These are phyloP conservation scores for Nyctalus aviator DNA, from an alignment of 2,797 vertebrate genomes.

Conservation along the genomic window DNA sequence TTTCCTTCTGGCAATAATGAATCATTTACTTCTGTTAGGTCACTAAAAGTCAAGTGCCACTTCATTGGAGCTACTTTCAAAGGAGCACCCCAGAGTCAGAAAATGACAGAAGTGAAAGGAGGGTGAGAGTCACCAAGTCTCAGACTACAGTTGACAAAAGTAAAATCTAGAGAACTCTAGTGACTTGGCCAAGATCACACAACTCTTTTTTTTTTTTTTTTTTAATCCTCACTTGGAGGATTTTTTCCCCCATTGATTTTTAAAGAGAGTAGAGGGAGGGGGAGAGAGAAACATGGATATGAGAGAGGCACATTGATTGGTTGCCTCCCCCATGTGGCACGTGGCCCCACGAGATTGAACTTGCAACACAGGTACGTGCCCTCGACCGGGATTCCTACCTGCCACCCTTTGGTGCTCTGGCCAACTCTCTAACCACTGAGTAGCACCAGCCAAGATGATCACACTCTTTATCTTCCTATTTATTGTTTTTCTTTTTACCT, in stretches of 20 bases:
- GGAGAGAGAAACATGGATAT: too few species aligned
- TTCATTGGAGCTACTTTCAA: neutral
- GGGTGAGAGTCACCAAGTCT: neutral
- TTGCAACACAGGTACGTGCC: too few species aligned
- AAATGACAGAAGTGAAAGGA: neutral
- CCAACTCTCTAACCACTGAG: too few species aligned
- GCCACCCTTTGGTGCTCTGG: too few species aligned
- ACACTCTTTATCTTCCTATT: neutral
- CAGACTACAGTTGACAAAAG: neutral
- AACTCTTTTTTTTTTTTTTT: neutral
- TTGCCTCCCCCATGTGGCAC: too few species aligned
- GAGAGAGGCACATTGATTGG: too few species aligned
- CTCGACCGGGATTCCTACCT: too few species aligned
- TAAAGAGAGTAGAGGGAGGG: too few species aligned
- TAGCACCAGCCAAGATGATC: too few species aligned
- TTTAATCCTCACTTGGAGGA: too few species aligned
- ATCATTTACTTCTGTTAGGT: neutral
- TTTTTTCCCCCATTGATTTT: too few species aligned
- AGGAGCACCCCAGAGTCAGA: neutral
- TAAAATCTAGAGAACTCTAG: neutral
- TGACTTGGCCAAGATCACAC: neutral
- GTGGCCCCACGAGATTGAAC: too few species aligned
- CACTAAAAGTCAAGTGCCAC: neutral
- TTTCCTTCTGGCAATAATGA: constrained; percentile 9
- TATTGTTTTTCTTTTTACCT: neutral